These are phyloP conservation scores for Lydus trimaculatus DNA, from an alignment of 2,888 invertebrate species.

Conservation along the genomic window DNA sequence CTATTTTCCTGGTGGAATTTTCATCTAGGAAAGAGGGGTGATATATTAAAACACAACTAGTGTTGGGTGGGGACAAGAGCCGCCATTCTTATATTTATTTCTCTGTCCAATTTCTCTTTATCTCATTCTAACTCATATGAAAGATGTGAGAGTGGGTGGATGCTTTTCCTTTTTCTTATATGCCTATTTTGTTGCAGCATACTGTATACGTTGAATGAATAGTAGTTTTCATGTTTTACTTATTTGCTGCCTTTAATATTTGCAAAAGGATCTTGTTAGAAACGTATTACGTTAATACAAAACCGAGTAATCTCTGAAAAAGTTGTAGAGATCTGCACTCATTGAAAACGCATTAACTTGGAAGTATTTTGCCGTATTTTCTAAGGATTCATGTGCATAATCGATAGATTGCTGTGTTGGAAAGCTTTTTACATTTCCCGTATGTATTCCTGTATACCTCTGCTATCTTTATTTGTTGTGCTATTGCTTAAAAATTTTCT, in stretches of 20 bases:
- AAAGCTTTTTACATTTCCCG: slow-evolving; percentile 17
- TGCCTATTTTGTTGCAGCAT: too few relatives aligned
- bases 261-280: slow-evolving; percentile 36
- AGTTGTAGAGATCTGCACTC: slow-evolving; percentile 38
- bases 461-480: too few relatives aligned
- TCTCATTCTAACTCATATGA: too few relatives aligned
- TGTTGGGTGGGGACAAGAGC: too few relatives aligned
- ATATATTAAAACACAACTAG: too few relatives aligned
- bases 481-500: too few relatives aligned
- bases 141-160: too few relatives aligned
- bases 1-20: too few relatives aligned
- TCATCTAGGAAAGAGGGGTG: too few relatives aligned
- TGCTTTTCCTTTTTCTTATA: too few relatives aligned
- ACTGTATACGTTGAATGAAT: not conserved
- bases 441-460: not conserved
- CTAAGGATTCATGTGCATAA: slow-evolving; percentile 27
- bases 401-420: slow-evolving; percentile 29
- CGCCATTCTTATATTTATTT: too few relatives aligned
- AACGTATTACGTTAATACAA: slow-evolving; percentile 44
- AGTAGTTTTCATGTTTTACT: slow-evolving; percentile 15
- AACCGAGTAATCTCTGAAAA: slow-evolving; percentile 33
- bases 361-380: slow-evolving; percentile 25
- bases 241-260: slow-evolving; percentile 31
- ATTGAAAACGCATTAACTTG: slow-evolving; percentile 39
- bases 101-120: too few relatives aligned